These are phyloP conservation scores for Poecilus cupreus DNA, from an alignment of 2,888 invertebrate species.

Conservation along the genomic window DNA sequence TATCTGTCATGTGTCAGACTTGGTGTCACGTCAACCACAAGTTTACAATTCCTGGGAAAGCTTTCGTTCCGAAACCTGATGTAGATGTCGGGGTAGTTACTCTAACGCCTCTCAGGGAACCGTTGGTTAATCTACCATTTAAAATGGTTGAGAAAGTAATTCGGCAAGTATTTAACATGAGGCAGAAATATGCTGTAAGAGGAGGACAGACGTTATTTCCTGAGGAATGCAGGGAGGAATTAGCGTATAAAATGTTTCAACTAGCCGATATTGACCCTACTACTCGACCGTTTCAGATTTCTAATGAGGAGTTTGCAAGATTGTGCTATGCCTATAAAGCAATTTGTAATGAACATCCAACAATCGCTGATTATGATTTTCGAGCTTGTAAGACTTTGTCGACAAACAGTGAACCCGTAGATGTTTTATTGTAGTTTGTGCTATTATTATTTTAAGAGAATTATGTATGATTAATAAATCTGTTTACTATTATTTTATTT, in stretches of 20 bases:
- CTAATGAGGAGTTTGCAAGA: constrained; percentile 85
- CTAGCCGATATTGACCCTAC: constrained; percentile 83
- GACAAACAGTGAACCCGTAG: constrained; percentile 1
- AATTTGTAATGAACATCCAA: constrained; percentile 81
- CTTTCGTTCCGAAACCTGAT: constrained; percentile 95
- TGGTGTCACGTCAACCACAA: constrained; percentile 89
- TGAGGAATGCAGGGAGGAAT: constrained; percentile 78
- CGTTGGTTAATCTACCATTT: constrained; percentile 85
- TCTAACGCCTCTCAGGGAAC: constrained; percentile 85
- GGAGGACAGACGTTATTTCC: constrained; percentile 87
- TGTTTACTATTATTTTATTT: neutral
- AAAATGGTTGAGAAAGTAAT: constrained; percentile 91
- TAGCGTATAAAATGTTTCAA: constrained; percentile 79
- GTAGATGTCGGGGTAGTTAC: constrained; percentile 98
- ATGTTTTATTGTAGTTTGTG: constrained; percentile 60
- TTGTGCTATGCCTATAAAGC: constrained; percentile 86
- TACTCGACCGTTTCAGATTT: constrained; percentile 82
- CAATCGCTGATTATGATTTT: constrained; percentile 81
- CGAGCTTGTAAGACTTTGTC: constrained; percentile 73
- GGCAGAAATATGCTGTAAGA: constrained; percentile 87
- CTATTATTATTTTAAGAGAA: neutral
- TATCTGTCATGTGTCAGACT: constrained; percentile 96
- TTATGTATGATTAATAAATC: too few relatives aligned
- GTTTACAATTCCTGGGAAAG: constrained; percentile 91
- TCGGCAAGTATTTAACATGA: constrained; percentile 89